Percentiles rank a stretch among this genome's conserved stretches.
These are phyloP conservation scores for Xestia rhomboidea DNA, from an alignment of 2,888 invertebrate species.

Conservation along the genomic window DNA sequence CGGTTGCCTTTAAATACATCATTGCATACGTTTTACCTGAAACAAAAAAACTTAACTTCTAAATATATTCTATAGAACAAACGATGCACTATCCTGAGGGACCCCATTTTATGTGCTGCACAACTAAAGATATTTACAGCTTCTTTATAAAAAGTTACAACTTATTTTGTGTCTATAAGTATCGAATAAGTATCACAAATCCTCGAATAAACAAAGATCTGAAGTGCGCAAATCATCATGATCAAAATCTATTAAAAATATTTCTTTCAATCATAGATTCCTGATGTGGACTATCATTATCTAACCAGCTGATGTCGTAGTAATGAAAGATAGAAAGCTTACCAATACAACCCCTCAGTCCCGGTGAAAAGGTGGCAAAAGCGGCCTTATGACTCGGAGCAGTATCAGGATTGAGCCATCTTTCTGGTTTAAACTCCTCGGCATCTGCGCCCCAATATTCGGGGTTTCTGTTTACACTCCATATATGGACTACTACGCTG, in stretches of 20 bases:
- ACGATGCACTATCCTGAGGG: not conserved
- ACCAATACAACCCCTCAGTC: conserved; percentile 8
- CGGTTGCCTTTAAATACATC: not conserved
- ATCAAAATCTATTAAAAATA: not conserved
- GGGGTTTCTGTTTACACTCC: not conserved
- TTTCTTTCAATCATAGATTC: not conserved
- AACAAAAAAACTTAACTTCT: not conserved
- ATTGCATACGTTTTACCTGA: conserved; percentile 8
- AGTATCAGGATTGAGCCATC: not conserved
- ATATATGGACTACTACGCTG: not conserved
- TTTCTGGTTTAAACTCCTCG: not conserved
- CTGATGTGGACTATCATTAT: not conserved
- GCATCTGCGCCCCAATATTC: conserved; percentile 1
- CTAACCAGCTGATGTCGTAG: not conserved
- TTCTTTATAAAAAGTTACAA: not conserved
- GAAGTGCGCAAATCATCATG: not conserved
- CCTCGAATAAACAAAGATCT: not conserved
- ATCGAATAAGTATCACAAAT: not conserved
- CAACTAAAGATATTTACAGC: not conserved
- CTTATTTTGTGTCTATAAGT: not conserved
- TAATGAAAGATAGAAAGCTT: not conserved
- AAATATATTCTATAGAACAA: not conserved
- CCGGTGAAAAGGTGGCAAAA: conserved; percentile 5
- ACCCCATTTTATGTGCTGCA: not conserved
- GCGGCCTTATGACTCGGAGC: not conserved